phyloP scores from a whole-genome alignment of 30 jellyfish, hydroid and myxozoan genomes.

The Hydra vulgaris region DNA sequence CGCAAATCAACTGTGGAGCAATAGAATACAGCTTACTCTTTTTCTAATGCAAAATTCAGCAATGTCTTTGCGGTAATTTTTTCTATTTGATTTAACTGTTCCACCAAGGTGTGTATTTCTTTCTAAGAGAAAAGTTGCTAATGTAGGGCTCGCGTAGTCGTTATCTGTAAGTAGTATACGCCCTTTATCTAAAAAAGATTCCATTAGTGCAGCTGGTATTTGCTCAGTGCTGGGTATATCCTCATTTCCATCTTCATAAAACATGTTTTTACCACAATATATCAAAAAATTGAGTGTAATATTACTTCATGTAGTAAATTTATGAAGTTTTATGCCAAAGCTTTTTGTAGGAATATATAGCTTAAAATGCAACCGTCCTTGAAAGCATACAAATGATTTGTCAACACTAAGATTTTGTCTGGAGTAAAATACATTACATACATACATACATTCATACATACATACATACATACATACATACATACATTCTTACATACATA shows the following conservation, averaged over 20 bases:
- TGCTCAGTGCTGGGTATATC: neutral
- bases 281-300: conserved; percentile 27
- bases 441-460: no score
- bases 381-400: conserved; percentile 8
- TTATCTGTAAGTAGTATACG: conserved; percentile 20
- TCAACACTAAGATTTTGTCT: conserved; percentile 23
- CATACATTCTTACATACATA: no score
- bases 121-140: conserved; percentile 6
- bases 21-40: neutral
- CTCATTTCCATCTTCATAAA: neutral
- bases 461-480: no score
- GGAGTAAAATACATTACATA: conserved; percentile 10
- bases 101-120: conserved; percentile 8
- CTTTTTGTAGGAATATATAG: conserved; percentile 15
- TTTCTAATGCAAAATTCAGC: neutral
- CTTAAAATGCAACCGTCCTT: conserved; percentile 12
- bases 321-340: conserved; percentile 27
- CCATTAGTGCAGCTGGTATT: conserved; percentile 30
- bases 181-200: neutral
- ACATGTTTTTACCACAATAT: conserved; percentile 13
- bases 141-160: neutral
- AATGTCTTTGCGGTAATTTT: neutral
- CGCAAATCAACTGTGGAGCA: neutral
- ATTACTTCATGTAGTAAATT: conserved; percentile 9
- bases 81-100: conserved; percentile 10